phyloP scores from a whole-genome alignment of 2,113 vertebrate genomes.

The Rhodinocichla rosea region DNA sequence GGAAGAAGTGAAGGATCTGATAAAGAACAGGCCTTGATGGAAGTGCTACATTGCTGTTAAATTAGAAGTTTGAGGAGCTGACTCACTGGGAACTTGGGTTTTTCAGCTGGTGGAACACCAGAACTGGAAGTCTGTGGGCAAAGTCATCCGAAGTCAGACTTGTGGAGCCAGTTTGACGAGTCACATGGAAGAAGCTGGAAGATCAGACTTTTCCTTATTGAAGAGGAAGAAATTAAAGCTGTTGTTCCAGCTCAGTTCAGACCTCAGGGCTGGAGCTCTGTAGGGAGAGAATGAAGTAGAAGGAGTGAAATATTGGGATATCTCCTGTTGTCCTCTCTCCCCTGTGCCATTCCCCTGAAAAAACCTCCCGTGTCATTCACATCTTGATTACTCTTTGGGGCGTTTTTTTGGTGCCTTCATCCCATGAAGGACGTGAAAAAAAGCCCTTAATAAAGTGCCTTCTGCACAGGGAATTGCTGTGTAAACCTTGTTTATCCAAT shows the following conservation, averaged over 20 bases:
- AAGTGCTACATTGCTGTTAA: constrained; percentile 11
- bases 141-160: neutral
- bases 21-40: neutral
- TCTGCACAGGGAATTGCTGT: neutral
- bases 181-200: neutral
- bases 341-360: neutral
- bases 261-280: neutral
- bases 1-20: neutral
- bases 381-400: neutral
- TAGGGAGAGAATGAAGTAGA: neutral
- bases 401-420: neutral
- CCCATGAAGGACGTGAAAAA: neutral
- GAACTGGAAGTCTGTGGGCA: neutral
- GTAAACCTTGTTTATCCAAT: neutral
- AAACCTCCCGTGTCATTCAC: neutral
- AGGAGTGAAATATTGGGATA: neutral
- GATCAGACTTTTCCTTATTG: neutral
- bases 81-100: neutral
- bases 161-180: neutral
- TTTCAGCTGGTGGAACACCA: neutral
- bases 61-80: neutral
- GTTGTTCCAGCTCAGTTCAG: neutral
- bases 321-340: neutral
- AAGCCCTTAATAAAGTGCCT: neutral
- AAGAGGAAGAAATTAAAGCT: neutral